A percentile compares a stretch with the other conserved stretches of the same genome.
phyloP scores from a whole-genome alignment of 2,113 vertebrate genomes.

The Rhadina sibilatrix region DNA sequence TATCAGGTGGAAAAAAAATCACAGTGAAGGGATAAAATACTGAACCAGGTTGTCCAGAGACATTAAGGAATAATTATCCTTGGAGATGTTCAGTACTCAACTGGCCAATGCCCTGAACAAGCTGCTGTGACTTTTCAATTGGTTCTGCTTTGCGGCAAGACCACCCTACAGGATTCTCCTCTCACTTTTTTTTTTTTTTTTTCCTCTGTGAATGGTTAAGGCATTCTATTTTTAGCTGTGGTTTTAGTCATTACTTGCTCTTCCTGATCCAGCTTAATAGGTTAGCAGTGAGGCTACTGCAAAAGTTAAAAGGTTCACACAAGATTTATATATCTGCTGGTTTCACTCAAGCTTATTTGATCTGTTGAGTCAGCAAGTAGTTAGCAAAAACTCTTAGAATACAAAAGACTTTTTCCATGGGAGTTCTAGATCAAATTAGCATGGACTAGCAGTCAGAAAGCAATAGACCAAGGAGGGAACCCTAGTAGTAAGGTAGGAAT shows the following conservation, averaged over 20 bases:
- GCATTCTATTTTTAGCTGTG: not conserved
- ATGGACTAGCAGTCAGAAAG: not conserved
- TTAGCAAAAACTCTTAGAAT: not conserved
- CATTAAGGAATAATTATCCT: not conserved
- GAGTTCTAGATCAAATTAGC: not conserved
- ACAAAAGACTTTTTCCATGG: not conserved
- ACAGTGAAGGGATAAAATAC: not conserved
- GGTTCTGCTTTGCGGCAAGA: not conserved
- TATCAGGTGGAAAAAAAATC: not conserved
- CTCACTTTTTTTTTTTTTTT: fast-evolving
- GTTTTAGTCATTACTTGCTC: not conserved
- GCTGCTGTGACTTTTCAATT: not conserved
- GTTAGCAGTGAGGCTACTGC: not conserved
- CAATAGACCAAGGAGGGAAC: not conserved
- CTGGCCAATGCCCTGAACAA: not conserved
- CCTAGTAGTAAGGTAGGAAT: not conserved
- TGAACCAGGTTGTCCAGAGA: not conserved
- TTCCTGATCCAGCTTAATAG: not conserved
- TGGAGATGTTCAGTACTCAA: not conserved
- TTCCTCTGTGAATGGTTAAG: not conserved
- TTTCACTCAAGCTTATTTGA: not conserved
- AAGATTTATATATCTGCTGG: not conserved
- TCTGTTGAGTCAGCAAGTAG: not conserved
- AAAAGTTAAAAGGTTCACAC: not conserved
- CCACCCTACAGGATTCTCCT: not conserved